A percentile compares a stretch with the other conserved stretches of the same genome.
Conservation (phyloP, 2,888 invertebrate species). For the Parasteatoda lunata region DNA sequence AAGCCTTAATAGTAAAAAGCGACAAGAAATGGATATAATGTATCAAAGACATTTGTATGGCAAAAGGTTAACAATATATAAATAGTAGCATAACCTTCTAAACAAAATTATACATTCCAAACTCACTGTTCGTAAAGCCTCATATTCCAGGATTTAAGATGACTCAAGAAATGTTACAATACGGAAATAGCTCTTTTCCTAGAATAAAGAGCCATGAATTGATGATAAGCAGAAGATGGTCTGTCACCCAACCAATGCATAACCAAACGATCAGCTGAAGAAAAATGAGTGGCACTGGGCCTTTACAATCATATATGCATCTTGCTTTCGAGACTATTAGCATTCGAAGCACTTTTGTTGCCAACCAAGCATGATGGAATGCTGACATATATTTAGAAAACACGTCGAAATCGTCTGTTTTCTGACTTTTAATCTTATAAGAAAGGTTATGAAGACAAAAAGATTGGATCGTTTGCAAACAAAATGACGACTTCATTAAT, state of each 20-base stretch:
- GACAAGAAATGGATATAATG: no score
- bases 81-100: no score
- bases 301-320: not conserved
- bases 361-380: not conserved
- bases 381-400: slow-evolving; percentile 2
- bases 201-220: slow-evolving; percentile 3
- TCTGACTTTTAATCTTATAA: not conserved
- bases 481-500: not conserved
- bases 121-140: no score
- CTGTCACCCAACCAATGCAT: slow-evolving; percentile 23
- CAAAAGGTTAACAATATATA: no score
- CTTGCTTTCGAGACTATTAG: not conserved
- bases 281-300: not conserved
- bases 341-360: not conserved
- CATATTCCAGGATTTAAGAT: no score
- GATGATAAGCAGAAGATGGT: slow-evolving; percentile 13
- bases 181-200: not conserved
- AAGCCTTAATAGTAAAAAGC: no score
- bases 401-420: not conserved
- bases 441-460: no score
- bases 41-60: no score
- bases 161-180: not conserved
- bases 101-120: no score
- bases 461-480: not conserved
- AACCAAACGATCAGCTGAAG: not conserved